Evolutionary conservation across 1,140 invertebrate genomes (phyloP).

Genomic region (Lepidotrigona ventralis): DNA sequence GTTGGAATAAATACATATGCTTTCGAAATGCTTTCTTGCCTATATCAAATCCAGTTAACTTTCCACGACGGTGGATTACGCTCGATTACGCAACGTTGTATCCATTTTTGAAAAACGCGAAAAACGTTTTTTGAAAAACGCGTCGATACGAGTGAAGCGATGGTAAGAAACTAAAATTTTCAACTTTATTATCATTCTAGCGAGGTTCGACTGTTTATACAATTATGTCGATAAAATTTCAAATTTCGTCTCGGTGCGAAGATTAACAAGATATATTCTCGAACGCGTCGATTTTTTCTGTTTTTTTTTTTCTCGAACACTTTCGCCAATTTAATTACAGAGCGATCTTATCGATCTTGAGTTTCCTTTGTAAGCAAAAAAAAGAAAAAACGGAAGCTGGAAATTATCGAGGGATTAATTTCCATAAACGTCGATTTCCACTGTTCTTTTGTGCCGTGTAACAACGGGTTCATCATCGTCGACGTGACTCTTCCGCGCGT

Average conservation of each 20-base stretch:
- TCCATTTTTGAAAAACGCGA: too few species aligned
- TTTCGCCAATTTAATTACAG: not conserved
- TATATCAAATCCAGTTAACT: slow-evolving; percentile 28
- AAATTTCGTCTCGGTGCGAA: too few species aligned
- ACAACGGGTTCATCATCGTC: not conserved
- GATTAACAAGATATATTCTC: too few species aligned
- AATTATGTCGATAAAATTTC: too few species aligned
- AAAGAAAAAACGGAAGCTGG: not conserved
- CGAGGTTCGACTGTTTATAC: too few species aligned
- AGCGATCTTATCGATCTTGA: not conserved
- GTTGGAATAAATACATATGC: slow-evolving; percentile 38
- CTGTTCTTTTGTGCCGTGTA: not conserved
- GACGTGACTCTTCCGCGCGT: not conserved
- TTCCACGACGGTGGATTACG: slow-evolving; percentile 11
- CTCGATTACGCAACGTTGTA: not conserved
- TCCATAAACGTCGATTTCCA: not conserved
- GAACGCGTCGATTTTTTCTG: not conserved
- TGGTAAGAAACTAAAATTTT: too few species aligned
- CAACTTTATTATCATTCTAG: too few species aligned
- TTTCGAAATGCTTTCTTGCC: slow-evolving; percentile 42
- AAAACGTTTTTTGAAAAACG: too few species aligned
- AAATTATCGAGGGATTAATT: not conserved
- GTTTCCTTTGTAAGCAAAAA: not conserved
- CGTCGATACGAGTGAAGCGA: too few species aligned
- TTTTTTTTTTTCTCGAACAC: too few species aligned